Conservation (phyloP, 2,797 vertebrate species). For the Chaetodon trifasciatus region DNA sequence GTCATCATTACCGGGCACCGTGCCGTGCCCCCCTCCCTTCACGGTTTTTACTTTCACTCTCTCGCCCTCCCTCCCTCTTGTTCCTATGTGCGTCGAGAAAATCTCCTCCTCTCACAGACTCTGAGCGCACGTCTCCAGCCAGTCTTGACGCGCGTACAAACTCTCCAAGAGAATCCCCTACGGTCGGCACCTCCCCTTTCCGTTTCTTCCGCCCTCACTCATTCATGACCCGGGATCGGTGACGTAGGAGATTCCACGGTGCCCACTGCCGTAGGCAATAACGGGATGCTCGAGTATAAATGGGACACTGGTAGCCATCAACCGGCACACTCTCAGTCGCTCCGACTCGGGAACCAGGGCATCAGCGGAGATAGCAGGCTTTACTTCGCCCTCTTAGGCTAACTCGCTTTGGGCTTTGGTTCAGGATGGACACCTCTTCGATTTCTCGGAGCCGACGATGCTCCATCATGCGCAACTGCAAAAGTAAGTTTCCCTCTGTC, state of each 20-base stretch:
- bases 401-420: constrained; percentile 91
- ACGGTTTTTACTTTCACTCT: constrained; percentile 50
- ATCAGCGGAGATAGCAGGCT: constrained; percentile 91
- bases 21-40: constrained; percentile 53
- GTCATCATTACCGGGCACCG: constrained; percentile 77
- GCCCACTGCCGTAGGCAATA: constrained; percentile 87
- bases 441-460: constrained; percentile 86
- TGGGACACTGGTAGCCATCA: constrained; percentile 63
- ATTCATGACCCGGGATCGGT: constrained; percentile 82
- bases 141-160: constrained; percentile 78
- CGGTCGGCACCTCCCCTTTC: constrained; percentile 81
- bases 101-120: constrained; percentile 76
- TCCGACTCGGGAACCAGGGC: constrained; percentile 89
- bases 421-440: constrained; percentile 87
- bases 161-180: constrained; percentile 77
- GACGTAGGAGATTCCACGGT: constrained; percentile 89
- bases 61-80: constrained; percentile 58
- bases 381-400: constrained; percentile 83
- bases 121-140: constrained; percentile 77
- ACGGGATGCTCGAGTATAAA: constrained; percentile 83
- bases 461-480: constrained; percentile 85
- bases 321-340: constrained; percentile 87
- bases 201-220: constrained; percentile 84
- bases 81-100: constrained; percentile 67
- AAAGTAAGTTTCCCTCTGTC: constrained; percentile 82